Base-by-base conservation (phyloP, 1,140 invertebrate genomes). In the Campoletis sonorensis region DNA sequence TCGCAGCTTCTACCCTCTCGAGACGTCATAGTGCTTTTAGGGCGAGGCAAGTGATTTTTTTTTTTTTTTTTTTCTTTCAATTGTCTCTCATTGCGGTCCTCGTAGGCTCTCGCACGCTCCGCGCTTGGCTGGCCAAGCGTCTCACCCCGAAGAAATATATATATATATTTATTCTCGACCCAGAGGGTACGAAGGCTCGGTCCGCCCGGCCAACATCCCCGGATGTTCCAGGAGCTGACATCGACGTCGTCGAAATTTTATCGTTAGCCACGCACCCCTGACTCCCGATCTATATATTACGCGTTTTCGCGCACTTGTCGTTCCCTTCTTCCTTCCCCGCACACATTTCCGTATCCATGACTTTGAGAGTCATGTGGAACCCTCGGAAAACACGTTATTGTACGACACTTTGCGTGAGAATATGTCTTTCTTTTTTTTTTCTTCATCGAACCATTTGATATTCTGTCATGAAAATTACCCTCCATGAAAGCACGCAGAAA, bases 1-100 rank as follows among this genome's bases (percentile, higher is more conserved):
- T 27, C 49, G 26, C 54, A 77, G 75, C 30, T 37, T 77, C 75
- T 40, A 77, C 75, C 75, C 75, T 77, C 75, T 79, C 84, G 13
- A 54, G 27, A 45, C 67, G 26, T 70, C 27, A 70, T n/a, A 83
- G 81, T 84, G 86, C 89, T 90, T 90, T 90, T 81, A 88, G 84
- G 83, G 87, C 84, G 86, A 87, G 89, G 88, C 90, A 91, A 92
- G 91, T 91, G 91, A 92, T 92, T 92, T 90, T 81, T 77, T 75
- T 58, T 61, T 40, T 90, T 89, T 88, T 92, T 92, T 90, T 81
- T 77, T 75, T 58, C 40, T 40, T 90, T 89, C 88, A 89, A 91
- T 91, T 91, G 89, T 92, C 90, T 91, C 61, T 27, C 61, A 27
- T 67, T 86, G 88, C 86, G 81, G 85, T 78, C 84, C 78, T 49